Base-by-base conservation (phyloP, 2,888 invertebrate species). In the Lithophane semibrunnea region DNA sequence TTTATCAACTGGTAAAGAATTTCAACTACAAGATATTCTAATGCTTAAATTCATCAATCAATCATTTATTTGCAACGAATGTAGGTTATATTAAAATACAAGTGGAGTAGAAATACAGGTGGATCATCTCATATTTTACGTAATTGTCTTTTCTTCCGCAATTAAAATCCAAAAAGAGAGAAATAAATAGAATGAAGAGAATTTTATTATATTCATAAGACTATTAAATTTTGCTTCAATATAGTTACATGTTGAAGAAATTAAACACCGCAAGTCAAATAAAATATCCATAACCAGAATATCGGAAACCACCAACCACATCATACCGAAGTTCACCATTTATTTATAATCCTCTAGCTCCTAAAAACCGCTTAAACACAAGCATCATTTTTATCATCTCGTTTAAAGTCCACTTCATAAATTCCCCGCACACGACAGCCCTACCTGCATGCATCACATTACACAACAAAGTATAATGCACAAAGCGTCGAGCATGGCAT, bases 401-500 rank as follows among this genome's bases (percentile, higher is more conserved):
- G 16, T 18, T 29, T 24, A 7, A 47, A 24, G 7, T 65, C 16
- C 18, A 63, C 37, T 56, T 21, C 42, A 72, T 10, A 72, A 69
- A 68, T 58, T 65, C 21, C 24, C 49, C 10, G 42, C 65, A 63
- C 13, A 5, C 54, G 81, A 56, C 88, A 86, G 69, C 87, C 86
- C 88, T 87, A 66, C 70, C 67, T 65, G 44, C 75, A 73, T 88
- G 87, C 85, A 82, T 88, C 84, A 85, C 88, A 90, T 88, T 88
- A 84, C 88, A 79, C 82, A 88, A 88, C 86, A 82, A 77, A 90
- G 89, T 90, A 78, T 84, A 92, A 93, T 91, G 90, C 90, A 90
- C 88, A 89, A 81, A 83, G 88, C 89, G 88, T 90, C 87, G 88
- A 89, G 91, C 92, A 89, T 91, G 91, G 90, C 91, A 89, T 89